These are phyloP conservation scores for Pterostichus madidus DNA, from an alignment of 2,888 invertebrate species.

Conservation along the genomic window DNA sequence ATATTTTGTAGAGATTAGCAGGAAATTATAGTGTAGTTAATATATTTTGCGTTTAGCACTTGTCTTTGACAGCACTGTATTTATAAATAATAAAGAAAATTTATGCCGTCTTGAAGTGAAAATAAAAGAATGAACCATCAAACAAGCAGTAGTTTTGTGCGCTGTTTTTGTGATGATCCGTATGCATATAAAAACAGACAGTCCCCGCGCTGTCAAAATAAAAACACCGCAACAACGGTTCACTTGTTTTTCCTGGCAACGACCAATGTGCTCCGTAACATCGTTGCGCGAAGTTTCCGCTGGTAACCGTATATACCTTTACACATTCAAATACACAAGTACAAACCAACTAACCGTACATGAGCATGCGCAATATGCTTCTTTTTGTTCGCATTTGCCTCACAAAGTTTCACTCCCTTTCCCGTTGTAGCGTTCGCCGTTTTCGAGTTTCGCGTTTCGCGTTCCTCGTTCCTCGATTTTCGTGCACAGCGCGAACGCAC, in stretches of 20 bases:
- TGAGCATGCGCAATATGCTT: conserved; percentile 9
- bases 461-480: conserved; percentile 37
- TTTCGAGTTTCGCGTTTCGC: conserved; percentile 25
- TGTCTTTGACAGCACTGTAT: not conserved
- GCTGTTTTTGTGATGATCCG: conserved; percentile 2
- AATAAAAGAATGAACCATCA: too few relatives aligned
- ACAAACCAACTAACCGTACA: not conserved
- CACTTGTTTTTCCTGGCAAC: conserved; percentile 12
- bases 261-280: conserved; percentile 18
- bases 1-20: too few relatives aligned
- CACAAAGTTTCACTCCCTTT: conserved; percentile 34
- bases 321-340: conserved; percentile 6
- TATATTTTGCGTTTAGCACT: too few relatives aligned
- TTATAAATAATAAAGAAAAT: not conserved
- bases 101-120: too few relatives aligned
- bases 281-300: conserved; percentile 2
- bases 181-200: not conserved
- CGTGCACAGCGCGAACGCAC: conserved; percentile 16
- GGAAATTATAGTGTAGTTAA: not conserved
- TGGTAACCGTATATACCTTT: conserved; percentile 12
- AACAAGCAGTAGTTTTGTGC: not conserved
- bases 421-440: not conserved
- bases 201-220: conserved; percentile 15
- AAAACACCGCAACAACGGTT: conserved; percentile 9
- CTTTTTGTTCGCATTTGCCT: conserved; percentile 27